Conservation (phyloP, 2,113 vertebrate genomes). For the Silurus meridionalis region DNA sequence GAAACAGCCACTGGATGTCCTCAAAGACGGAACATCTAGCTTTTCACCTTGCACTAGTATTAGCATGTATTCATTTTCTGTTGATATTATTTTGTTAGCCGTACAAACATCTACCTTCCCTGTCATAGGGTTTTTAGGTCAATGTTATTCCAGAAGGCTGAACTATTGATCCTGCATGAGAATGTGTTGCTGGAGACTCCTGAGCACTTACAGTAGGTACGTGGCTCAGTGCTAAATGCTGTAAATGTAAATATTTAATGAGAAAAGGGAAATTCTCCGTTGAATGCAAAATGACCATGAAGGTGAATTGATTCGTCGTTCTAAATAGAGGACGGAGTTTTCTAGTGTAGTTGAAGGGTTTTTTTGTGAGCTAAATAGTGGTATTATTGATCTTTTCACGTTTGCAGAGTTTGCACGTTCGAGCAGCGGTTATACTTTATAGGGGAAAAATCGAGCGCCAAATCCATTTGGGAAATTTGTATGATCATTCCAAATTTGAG, state of each 20-base stretch:
- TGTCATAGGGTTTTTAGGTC: background rate
- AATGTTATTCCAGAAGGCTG: background rate
- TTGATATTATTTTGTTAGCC: background rate
- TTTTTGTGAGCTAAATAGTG: background rate
- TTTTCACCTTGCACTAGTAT: background rate
- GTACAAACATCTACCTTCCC: background rate
- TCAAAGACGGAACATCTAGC: background rate
- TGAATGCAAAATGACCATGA: background rate
- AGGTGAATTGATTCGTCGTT: background rate
- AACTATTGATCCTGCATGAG: background rate
- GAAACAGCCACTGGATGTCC: background rate
- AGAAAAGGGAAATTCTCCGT: background rate
- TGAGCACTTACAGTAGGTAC: background rate
- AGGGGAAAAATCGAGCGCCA: background rate
- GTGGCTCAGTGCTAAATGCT: background rate
- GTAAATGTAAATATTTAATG: slow-evolving; percentile 7
- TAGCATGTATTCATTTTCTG: background rate
- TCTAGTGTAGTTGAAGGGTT: background rate
- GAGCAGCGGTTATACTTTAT: background rate
- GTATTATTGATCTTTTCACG: background rate
- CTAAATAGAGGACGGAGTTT: background rate
- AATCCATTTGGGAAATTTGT: background rate
- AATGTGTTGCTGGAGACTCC: background rate
- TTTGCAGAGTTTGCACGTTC: background rate
- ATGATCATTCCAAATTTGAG: background rate